Evolutionary conservation across 2,888 invertebrate species (phyloP).

Genomic region (Antheraea yamamai): DNA sequence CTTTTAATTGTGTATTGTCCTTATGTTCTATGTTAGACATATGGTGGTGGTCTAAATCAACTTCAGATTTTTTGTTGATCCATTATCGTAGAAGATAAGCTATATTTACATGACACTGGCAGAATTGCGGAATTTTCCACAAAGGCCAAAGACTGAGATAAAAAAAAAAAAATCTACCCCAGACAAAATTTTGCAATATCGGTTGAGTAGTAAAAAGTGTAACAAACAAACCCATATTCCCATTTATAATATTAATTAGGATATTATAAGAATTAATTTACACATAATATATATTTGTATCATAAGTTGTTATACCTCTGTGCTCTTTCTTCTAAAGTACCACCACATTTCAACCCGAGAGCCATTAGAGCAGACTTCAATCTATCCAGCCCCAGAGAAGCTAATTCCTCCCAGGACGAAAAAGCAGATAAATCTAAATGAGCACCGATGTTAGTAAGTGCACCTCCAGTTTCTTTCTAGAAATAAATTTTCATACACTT

Average conservation of each 20-base stretch:
- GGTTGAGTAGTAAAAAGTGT: too few species aligned
- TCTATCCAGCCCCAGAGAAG: slow-evolving; percentile 97
- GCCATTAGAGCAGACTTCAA: slow-evolving; percentile 98
- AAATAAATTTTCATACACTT: slow-evolving; percentile 23
- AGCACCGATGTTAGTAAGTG: slow-evolving; percentile 96
- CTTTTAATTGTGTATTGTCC: too few species aligned
- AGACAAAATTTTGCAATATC: too few species aligned
- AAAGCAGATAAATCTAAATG: slow-evolving; percentile 99
- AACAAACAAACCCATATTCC: neutral
- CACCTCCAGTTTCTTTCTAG: slow-evolving; percentile 95
- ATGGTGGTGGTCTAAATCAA: too few species aligned
- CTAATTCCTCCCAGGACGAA: slow-evolving; percentile 97
- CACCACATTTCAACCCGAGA: slow-evolving; percentile 98
- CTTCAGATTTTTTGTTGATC: too few species aligned
- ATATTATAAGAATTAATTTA: neutral
- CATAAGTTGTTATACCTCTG: slow-evolving; percentile 82
- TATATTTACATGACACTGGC: too few species aligned
- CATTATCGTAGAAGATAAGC: too few species aligned
- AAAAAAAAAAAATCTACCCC: too few species aligned
- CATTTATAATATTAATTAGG: too few species aligned
- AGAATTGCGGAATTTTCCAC: too few species aligned
- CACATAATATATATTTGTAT: neutral
- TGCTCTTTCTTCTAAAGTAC: slow-evolving; percentile 98
- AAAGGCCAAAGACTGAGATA: too few species aligned
- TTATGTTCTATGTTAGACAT: too few species aligned